Evolutionary conservation across 2,797 vertebrate species (phyloP), one percentile per base, ranked within the genome.

Genomic region (Melanotaenia boesemani): DNA sequence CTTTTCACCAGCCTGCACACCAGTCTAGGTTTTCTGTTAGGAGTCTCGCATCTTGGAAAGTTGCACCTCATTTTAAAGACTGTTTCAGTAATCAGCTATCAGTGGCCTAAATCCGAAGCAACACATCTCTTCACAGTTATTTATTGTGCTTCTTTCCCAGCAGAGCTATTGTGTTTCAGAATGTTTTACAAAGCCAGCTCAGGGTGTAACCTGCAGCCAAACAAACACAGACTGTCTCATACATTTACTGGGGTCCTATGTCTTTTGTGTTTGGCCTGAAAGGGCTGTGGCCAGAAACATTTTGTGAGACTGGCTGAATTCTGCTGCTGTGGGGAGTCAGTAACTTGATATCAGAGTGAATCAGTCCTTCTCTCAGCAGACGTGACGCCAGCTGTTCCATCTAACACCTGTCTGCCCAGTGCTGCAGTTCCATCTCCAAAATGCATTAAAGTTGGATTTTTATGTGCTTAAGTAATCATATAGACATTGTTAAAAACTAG

Each of bases 341-440:
- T 85, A 91, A 92, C 73, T 13, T 73, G 80, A 93, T 79, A 68
- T 50, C 32, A 41, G 66, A 74, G 63, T 83, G 74, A 90, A 85
- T 89, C 83, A 88, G 81, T 74, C 77, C 24, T 78, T 86, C 74
- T 77, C 71, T 80, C 59, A 39, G 72, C 77, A 84, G 76, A 79
- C 84, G 86, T 64, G 64, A 79, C 26, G 57, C 61, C 90, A 91
- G 90, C 87, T 91, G 89, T 77, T 89, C 70, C 54, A 48, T 70
- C 81, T 30, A 44, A 77, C 88, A 86, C 81, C 78, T 82, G 70
- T 78, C 75, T 37, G 26, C 6, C 36, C 26, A 39, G 26, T 56
- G 67, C 13, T 57, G 34, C 15, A 56, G 62, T 26, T 50, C 44
- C 69, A 52, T 67, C 32, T 20, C 48, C 48, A 24, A 37, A 50